Base-by-base conservation (phyloP, 1,140 invertebrate species). In the Heliconius melpomene region DNA sequence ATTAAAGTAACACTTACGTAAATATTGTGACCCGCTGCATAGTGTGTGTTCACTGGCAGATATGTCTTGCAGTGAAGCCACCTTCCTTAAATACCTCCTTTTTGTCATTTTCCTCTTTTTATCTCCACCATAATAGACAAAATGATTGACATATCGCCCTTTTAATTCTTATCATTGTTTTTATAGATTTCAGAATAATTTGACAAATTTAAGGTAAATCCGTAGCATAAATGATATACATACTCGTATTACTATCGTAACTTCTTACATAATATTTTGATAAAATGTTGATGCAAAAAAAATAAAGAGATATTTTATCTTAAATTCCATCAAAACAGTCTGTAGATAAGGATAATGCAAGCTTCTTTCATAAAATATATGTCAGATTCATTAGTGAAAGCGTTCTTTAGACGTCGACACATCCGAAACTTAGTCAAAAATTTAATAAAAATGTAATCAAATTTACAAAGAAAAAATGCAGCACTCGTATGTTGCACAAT, bases 161-260 rank as follows among this genome's bases (percentile, higher is more conserved):
- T 66, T 26, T 66, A 29, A 66, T 26, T 29, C 26, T 66, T 66
- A 66, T 66, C 60, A 66, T 66, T 66, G 60, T 66, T 66, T 66
- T 20, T 66, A 11, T n/a, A 23, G 57, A 66, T 66, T 11, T 66
- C 23, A 26, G 23, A 16, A 66, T 66, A 26, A 29, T 66, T 66
- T 66, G 23, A 66, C 8, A 66, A 66, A 3, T 66, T 60, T 26
- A 66, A 66, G 23, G 57, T 66, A 66, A 66, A 29, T 29, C 11
- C 57, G 23, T 3, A 11, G 23, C n/a, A n/a, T 23, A 60, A 26
- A 66, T 26, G 26, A 32, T 13, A 29, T 26, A 50, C 5, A 50
- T 50, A 50, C 32, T 32, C 32, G 5, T 50, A 1, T 57, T 57
- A 3, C 18, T n/a, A n/a, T 0, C 7, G 8, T 57, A 57, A 57